Conservation (phyloP, 2,113 vertebrate genomes). For the Saguinus midas region DNA sequence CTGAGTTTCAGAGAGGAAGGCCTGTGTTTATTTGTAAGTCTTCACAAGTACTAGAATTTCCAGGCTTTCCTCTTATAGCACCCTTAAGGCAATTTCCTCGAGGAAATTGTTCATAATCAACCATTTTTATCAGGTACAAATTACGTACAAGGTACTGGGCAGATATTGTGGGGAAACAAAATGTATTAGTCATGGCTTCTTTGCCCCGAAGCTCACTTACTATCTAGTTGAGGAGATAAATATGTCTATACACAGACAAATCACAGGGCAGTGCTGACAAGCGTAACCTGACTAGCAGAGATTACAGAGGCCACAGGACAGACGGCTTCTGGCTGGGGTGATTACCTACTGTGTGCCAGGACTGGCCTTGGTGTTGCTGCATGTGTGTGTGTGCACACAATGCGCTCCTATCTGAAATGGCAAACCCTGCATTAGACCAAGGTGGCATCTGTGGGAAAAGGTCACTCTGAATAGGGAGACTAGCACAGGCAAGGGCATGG, state of each 20-base stretch:
- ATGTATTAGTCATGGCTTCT: slow-evolving; percentile 14
- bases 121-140: slow-evolving; percentile 35
- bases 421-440: neutral
- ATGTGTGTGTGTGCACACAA: too few relatives aligned
- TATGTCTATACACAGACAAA: slow-evolving; percentile 24
- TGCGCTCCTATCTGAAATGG: neutral
- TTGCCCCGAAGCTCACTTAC: slow-evolving; percentile 17
- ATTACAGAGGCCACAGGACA: neutral
- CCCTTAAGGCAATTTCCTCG: slow-evolving; percentile 13
- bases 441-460: neutral
- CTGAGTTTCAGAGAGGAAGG: neutral
- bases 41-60: neutral
- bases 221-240: slow-evolving; percentile 33
- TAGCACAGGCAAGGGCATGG: neutral
- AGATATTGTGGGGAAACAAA: slow-evolving; percentile 26
- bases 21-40: neutral
- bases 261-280: slow-evolving; percentile 3
- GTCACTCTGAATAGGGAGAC: neutral
- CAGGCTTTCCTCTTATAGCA: neutral
- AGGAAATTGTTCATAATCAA: slow-evolving; percentile 18
- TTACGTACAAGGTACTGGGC: neutral
- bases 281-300: neutral
- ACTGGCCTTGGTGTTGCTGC: neutral
- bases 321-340: neutral
- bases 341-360: neutral